Evolutionary conservation across 2,888 invertebrate species (phyloP), one percentile per base, ranked within the genome.

Genomic region (Rotaria magnacalcarata): DNA sequence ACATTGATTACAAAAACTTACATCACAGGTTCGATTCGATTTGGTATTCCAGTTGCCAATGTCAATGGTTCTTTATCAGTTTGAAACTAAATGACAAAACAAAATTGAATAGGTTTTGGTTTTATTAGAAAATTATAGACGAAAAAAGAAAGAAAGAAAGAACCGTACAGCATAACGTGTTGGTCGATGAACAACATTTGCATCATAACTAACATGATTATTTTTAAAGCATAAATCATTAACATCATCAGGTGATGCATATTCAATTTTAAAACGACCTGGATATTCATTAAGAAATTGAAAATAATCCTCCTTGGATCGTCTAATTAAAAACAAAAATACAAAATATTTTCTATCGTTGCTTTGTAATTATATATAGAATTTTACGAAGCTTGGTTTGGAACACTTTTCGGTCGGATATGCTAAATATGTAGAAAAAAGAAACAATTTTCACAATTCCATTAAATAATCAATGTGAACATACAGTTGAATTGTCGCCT

Each of bases 221-320:
- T 80, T 80, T 80, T 47, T 43, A 47, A 80, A 80, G 19, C 80
- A 80, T n/a, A 80, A 47, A 80, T 47, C 80, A 80, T 80, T 80
- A 24, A 47, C 43, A 47, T 80, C 80, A 47, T 80, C 80, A 10
- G 47, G 47, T 47, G 80, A 47, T 47, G 80, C 47, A 80, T 80
- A 80, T 24, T 24, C 80, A 47, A 80, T 80, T 80, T 80, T 47
- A 47, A 80, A 80, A 11, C 80, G 80, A 47, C 47, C 80, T 1
- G 80, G 80, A 80, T 47, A 80, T 11, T 80, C 47, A 80, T 80
- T 41, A 5, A 80, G 47, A 47, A 16, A 80, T 47, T 80, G 16
- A 11, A 47, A 80, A 47, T n/a, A 47, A 14, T 80, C n/a, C 24
- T 43, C 80, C 5, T 14, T 47, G 16, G 80, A 47, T 80, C 47